A percentile compares a stretch with the other conserved stretches of the same genome.
Evolutionary conservation across 2,113 vertebrate genomes (phyloP).

Genomic region (human): GRCh38 chr3:59984501-59985000

Average conservation of each 20-base stretch:
- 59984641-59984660: not conserved
- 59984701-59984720: not conserved
- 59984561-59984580: not conserved
- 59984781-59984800: not conserved
- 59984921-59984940: not conserved
- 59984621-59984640: not conserved
- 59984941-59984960: not conserved
- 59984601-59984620: not conserved
- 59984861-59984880: not conserved
- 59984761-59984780: not conserved
- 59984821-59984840: not conserved
- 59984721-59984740: not conserved
- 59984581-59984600: not conserved
- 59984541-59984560: not conserved
- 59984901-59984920: not conserved
- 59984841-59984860: not conserved
- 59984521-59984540: not conserved
- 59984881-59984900: not conserved
- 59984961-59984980: not conserved
- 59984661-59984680: not conserved
- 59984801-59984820: not conserved
- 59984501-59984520: not conserved
- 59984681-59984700: not conserved
- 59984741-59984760: not conserved
- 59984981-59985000: not conserved